Conservation (phyloP, 2,888 invertebrate genomes). For the Plebejus melissa region DNA sequence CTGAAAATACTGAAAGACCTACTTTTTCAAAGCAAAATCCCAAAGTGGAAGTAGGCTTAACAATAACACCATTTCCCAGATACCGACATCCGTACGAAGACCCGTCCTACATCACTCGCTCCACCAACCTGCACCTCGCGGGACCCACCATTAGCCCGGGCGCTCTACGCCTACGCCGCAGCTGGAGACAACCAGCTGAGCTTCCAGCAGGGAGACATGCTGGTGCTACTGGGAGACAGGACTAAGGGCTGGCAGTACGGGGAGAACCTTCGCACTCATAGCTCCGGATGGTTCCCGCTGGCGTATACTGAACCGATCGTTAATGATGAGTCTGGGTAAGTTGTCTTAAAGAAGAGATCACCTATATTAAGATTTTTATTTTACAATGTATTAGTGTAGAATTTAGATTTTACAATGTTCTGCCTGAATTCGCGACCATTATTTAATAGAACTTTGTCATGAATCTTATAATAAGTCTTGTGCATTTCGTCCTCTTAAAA, state of each 20-base stretch:
- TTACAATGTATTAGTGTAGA: too few relatives aligned
- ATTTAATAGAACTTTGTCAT: too few relatives aligned
- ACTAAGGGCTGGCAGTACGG: constrained; percentile 98
- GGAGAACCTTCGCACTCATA: constrained; percentile 94
- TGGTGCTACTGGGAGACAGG: constrained; percentile 92
- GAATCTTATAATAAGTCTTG: too few relatives aligned
- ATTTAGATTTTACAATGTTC: too few relatives aligned
- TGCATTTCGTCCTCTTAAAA: too few relatives aligned
- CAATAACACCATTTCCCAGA: constrained; percentile 44
- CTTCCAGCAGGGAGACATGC: constrained; percentile 93
- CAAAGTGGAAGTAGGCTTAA: not conserved
- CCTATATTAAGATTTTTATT: too few relatives aligned
- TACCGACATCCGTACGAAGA: constrained; percentile 56
- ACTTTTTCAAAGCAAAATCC: too few relatives aligned
- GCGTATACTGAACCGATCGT: constrained; percentile 93
- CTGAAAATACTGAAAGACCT: too few relatives aligned
- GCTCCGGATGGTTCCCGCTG: constrained; percentile 96
- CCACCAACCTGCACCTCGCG: constrained; percentile 77
- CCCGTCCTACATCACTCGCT: constrained; percentile 83
- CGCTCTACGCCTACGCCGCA: constrained; percentile 93
- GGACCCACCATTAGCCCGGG: constrained; percentile 88
- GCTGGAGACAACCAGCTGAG: constrained; percentile 94
- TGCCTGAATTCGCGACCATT: too few relatives aligned
- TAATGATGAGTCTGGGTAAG: constrained; percentile 82
- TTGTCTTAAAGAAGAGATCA: constrained; percentile 30